These are phyloP conservation scores for Tarsius wallacei DNA, from an alignment of 2,797 vertebrate genomes.

Conservation along the genomic window DNA sequence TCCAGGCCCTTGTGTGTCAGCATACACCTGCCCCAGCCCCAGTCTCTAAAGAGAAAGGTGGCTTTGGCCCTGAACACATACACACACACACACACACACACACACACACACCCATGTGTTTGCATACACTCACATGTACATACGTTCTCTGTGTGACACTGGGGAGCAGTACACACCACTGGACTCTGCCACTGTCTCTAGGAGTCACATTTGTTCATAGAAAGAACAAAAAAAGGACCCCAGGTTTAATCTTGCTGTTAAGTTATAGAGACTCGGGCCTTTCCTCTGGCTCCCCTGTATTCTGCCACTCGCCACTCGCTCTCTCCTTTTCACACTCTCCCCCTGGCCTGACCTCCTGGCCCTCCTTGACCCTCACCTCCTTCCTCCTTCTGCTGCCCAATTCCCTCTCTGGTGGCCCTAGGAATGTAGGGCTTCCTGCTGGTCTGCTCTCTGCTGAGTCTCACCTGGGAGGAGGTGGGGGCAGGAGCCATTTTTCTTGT, in stretches of 20 bases:
- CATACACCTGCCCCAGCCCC: neutral
- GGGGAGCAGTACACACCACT: neutral
- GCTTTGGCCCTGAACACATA: neutral
- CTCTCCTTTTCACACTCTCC: neutral
- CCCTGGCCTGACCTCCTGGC: neutral
- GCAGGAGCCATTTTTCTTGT: neutral
- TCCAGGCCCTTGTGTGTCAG: neutral
- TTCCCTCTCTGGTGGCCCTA: neutral
- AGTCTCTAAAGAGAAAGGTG: neutral
- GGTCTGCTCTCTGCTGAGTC: neutral
- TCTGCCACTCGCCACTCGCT: neutral
- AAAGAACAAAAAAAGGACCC: neutral
- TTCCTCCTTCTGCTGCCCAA: neutral
- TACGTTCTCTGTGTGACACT: neutral
- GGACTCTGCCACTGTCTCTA: neutral
- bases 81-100: accelerated
- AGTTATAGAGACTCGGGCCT: too few relatives aligned
- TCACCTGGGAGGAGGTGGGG: neutral
- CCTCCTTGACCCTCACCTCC: neutral
- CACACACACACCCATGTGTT: accelerated
- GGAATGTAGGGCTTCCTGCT: neutral
- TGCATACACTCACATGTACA: too few relatives aligned
- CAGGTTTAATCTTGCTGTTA: neutral
- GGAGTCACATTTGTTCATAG: neutral
- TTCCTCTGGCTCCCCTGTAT: neutral